phyloP scores from a whole-genome alignment of 1,140 invertebrate species.

The Pentalonia nigronervosa region DNA sequence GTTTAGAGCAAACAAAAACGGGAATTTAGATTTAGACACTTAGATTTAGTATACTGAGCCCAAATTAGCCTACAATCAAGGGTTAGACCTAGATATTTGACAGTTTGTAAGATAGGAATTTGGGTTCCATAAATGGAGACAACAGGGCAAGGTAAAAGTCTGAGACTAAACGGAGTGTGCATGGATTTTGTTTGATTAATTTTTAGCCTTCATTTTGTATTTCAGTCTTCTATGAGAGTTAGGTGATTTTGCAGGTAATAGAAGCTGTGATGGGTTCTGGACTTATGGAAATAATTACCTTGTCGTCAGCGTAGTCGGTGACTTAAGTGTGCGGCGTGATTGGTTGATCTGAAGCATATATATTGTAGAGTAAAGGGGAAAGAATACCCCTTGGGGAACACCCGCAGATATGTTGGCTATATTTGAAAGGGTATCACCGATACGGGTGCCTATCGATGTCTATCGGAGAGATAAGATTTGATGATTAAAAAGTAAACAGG shows the following conservation, averaged over 20 bases:
- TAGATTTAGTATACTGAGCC: no score
- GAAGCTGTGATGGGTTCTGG: constrained; percentile 57
- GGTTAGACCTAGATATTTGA: constrained; percentile 39
- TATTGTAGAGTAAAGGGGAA: no score
- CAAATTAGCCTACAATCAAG: no score
- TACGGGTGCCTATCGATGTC: no score
- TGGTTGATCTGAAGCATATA: no score
- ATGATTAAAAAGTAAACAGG: no score
- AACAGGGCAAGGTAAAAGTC: constrained; percentile 50
- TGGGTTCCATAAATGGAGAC: not conserved
- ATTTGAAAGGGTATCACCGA: no score
- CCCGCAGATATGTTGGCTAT: no score
- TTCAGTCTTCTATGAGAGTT: constrained; percentile 57
- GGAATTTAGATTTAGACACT: no score
- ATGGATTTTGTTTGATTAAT: constrained; percentile 61
- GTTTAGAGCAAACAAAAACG: no score
- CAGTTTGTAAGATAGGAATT: not conserved
- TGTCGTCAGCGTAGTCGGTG: constrained; percentile 43
- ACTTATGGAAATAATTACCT: constrained; percentile 32
- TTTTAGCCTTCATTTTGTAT: constrained; percentile 61
- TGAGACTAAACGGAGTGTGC: constrained; percentile 62
- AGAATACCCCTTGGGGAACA: no score
- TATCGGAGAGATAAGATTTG: no score
- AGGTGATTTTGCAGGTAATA: constrained; percentile 60
- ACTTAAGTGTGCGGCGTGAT: not conserved